Evolutionary conservation across 2,113 vertebrate genomes (phyloP).

Genomic region (Archilochus colubris): DNA sequence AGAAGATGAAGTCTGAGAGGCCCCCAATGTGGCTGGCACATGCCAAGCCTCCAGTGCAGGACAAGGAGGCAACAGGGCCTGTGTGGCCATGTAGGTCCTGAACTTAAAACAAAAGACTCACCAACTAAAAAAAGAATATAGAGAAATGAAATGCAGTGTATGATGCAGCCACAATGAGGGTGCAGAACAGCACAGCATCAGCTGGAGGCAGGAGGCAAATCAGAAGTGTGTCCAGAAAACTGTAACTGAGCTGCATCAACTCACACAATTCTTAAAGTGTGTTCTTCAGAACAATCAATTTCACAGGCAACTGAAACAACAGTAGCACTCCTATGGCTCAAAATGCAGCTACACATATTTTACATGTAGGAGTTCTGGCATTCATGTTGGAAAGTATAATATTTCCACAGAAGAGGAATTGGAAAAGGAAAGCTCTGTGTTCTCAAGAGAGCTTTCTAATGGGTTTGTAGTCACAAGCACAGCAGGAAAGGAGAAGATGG

Average conservation of each 20-base stretch:
- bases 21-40: neutral
- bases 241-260: neutral
- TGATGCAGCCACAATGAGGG: neutral
- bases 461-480: neutral
- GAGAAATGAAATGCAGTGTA: neutral
- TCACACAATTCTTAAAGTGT: neutral
- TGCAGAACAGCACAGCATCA: neutral
- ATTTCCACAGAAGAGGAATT: rapidly evolving
- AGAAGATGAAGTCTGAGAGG: neutral
- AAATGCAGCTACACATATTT: rapidly evolving
- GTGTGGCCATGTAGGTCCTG: neutral
- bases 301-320: neutral
- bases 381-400: neutral
- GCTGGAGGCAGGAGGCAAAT: neutral
- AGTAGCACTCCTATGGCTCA: neutral
- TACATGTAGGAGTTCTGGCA: neutral
- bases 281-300: neutral
- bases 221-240: neutral
- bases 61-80: neutral
- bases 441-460: neutral
- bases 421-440: neutral
- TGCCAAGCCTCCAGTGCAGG: neutral
- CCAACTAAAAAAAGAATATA: neutral
- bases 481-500: neutral
- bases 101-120: neutral